Conservation (phyloP, 2,888 invertebrate genomes). For the Chrysopilus asiliformis region DNA sequence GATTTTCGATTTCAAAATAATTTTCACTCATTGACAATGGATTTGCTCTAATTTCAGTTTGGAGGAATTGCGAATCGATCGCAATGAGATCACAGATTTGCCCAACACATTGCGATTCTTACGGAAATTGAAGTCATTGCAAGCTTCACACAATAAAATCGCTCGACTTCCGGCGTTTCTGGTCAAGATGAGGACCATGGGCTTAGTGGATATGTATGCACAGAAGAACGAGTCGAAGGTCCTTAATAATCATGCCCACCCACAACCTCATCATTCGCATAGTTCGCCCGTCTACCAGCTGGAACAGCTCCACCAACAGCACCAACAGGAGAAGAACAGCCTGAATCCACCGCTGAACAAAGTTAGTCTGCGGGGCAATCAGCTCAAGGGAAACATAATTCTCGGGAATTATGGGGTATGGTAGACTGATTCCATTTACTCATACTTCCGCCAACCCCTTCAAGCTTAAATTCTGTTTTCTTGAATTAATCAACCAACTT, state of each 20-base stretch:
- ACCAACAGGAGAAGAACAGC: not conserved
- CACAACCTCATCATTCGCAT: not conserved
- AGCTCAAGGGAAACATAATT: slow-evolving; percentile 69
- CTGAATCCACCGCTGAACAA: slow-evolving; percentile 44
- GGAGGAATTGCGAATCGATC: slow-evolving; percentile 55
- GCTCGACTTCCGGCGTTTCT: slow-evolving; percentile 38
- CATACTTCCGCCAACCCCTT: too few relatives aligned
- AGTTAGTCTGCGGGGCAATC: slow-evolving; percentile 63
- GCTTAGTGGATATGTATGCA: slow-evolving; percentile 17
- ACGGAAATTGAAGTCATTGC: slow-evolving; percentile 45
- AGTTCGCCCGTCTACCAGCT: too few relatives aligned
- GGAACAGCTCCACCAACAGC: not conserved
- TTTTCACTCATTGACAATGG: too few relatives aligned
- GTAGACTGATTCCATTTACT: too few relatives aligned
- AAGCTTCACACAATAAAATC: slow-evolving; percentile 44
- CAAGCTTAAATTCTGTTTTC: slow-evolving; percentile 3
- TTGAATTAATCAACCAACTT: slow-evolving; percentile 9
- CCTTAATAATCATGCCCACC: slow-evolving; percentile 1
- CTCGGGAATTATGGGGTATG: slow-evolving; percentile 76
- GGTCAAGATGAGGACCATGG: slow-evolving; percentile 43
- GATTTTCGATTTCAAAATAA: too few relatives aligned
- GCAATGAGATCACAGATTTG: slow-evolving; percentile 54
- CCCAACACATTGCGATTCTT: slow-evolving; percentile 46
- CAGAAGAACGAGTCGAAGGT: slow-evolving; percentile 10
- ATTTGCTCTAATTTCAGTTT: slow-evolving; percentile 39